phyloP scores from a whole-genome alignment of 2,888 invertebrate species.

The Ormyrus pomaceus region DNA sequence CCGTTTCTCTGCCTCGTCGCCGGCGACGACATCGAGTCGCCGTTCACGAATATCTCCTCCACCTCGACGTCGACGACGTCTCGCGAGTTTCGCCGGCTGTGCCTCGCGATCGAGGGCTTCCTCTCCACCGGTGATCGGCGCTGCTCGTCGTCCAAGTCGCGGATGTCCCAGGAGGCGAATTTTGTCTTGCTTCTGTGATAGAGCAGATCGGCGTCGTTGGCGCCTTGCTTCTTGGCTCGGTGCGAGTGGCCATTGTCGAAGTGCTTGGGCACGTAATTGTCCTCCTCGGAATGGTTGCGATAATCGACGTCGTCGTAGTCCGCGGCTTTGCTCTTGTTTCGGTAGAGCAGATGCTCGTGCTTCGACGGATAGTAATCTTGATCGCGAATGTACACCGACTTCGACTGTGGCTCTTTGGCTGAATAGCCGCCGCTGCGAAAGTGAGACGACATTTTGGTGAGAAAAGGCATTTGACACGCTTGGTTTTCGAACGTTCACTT shows the following conservation, averaged over 20 bases:
- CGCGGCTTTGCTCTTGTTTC: constrained; percentile 28
- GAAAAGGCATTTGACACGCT: constrained; percentile 56
- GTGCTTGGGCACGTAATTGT: constrained; percentile 24
- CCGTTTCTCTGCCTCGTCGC: constrained; percentile 50
- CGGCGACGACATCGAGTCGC: constrained; percentile 31
- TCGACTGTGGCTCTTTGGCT: constrained; percentile 56
- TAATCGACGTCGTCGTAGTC: constrained; percentile 53
- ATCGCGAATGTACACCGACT: constrained; percentile 7
- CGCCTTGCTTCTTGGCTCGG: background rate
- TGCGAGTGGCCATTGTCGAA: background rate
- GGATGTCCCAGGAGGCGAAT: constrained; percentile 66
- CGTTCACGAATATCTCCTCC: constrained; percentile 34
- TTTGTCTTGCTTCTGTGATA: constrained; percentile 64
- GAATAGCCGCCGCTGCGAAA: constrained; percentile 61
- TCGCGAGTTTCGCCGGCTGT: background rate
- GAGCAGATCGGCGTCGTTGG: constrained; percentile 59
- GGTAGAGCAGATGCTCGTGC: constrained; percentile 20
- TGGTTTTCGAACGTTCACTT: no score
- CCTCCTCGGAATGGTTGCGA: constrained; percentile 49
- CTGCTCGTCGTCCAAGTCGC: constrained; percentile 59
- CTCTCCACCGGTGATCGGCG: background rate
- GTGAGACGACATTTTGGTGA: constrained; percentile 68
- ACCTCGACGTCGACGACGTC: constrained; percentile 20
- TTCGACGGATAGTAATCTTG: constrained; percentile 40
- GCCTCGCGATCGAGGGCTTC: no score